Conservation (phyloP, 1,140 invertebrate species). For the Acyrthosiphon pisum region DNA sequence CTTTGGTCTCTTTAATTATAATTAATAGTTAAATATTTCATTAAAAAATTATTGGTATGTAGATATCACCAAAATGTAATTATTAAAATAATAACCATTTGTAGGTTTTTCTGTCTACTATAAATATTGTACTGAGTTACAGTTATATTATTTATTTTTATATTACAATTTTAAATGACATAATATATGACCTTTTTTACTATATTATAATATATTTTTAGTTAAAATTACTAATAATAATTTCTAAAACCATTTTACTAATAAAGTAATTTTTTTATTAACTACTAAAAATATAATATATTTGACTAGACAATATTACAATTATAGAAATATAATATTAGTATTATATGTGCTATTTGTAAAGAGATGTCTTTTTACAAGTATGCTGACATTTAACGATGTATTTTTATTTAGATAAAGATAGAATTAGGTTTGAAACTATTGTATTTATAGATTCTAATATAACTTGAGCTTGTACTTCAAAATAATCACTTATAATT, state of each 20-base stretch:
- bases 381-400: not conserved
- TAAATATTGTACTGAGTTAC: not conserved
- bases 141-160: not conserved
- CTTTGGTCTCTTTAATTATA: not conserved
- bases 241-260: not conserved
- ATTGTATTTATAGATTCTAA: conserved; percentile 10
- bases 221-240: not conserved
- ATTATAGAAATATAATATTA: not conserved
- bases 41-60: not conserved
- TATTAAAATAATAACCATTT: not conserved
- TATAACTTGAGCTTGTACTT: not conserved
- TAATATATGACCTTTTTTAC: not conserved
- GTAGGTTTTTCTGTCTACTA: not conserved
- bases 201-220: not conserved
- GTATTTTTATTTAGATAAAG: conserved; percentile 13
- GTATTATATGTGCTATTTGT: not conserved
- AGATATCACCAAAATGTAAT: not conserved
- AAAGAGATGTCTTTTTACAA: not conserved
- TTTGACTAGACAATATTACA: not conserved
- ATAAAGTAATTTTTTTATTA: not conserved
- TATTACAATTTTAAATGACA: not conserved
- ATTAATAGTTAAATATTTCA: not conserved
- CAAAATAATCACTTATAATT: conserved; percentile 10
- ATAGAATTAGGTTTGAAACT: not conserved
- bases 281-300: not conserved